Conservation (phyloP, 2,888 invertebrate genomes). For the Galerucella nymphaeae region DNA sequence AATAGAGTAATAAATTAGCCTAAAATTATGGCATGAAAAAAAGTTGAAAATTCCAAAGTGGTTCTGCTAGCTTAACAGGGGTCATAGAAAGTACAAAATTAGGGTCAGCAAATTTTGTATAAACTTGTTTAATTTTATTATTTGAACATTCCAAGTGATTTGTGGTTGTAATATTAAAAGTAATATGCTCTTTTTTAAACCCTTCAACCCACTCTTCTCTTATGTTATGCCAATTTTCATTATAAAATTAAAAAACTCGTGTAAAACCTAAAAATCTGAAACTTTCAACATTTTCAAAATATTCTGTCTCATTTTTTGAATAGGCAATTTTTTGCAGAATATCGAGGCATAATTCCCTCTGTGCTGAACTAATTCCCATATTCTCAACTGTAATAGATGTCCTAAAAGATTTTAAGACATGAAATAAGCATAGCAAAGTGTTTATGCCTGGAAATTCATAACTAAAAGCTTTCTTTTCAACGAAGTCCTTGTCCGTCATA, state of each 20-base stretch:
- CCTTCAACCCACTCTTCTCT: slow-evolving; percentile 26
- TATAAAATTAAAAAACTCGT: slow-evolving; percentile 23
- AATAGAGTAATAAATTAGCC: too few relatives aligned
- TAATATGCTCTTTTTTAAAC: slow-evolving; percentile 24
- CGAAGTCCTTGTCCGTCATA: slow-evolving; percentile 30
- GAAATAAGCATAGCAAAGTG: slow-evolving; percentile 31
- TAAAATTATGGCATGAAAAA: too few relatives aligned
- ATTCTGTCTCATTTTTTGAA: slow-evolving; percentile 21
- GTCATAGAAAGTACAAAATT: neutral
- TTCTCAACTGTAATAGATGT: slow-evolving; percentile 27
- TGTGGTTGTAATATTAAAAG: slow-evolving; percentile 25
- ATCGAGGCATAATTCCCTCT: slow-evolving; percentile 20
- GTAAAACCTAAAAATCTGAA: slow-evolving; percentile 18
- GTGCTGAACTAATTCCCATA: slow-evolving; percentile 27
- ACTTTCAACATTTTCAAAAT: slow-evolving; percentile 19
- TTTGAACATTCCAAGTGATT: slow-evolving; percentile 33
- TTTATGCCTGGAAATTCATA: slow-evolving; percentile 27
- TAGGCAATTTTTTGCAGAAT: slow-evolving; percentile 29
- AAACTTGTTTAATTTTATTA: slow-evolving; percentile 33
- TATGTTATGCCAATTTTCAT: slow-evolving; percentile 32
- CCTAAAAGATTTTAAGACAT: slow-evolving; percentile 31
- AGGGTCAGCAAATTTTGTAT: neutral
- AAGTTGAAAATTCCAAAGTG: too few relatives aligned
- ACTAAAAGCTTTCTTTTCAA: slow-evolving; percentile 25
- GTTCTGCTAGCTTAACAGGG: too few relatives aligned